A percentile compares a stretch with the other conserved stretches of the same genome.
phyloP scores from a whole-genome alignment of 2,113 vertebrate genomes.

The Manacus vitellinus region DNA sequence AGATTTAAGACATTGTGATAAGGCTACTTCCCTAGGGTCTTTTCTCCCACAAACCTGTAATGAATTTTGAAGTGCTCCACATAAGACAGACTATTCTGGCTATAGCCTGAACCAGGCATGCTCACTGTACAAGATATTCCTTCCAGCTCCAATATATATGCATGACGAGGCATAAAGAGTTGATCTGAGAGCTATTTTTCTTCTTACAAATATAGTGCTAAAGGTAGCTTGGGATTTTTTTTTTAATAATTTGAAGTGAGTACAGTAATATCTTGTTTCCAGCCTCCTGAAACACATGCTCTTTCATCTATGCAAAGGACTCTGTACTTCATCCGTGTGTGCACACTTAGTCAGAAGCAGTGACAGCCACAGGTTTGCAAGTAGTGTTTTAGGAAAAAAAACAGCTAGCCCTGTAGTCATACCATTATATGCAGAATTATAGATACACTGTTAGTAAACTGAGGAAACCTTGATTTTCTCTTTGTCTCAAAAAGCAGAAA shows the following conservation, averaged over 20 bases:
- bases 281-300: neutral
- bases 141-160: neutral
- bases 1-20: conserved; percentile 10
- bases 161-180: neutral
- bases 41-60: conserved; percentile 4
- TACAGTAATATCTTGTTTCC: neutral
- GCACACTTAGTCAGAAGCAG: neutral
- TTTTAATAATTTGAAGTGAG: neutral
- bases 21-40: conserved; percentile 20
- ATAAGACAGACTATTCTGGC: neutral
- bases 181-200: neutral
- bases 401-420: neutral
- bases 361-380: neutral
- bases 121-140: neutral
- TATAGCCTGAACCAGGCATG: conserved; percentile 1
- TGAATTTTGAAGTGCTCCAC: conserved; percentile 25
- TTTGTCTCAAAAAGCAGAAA: neutral
- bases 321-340: neutral
- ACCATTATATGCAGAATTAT: neutral
- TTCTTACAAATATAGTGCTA: neutral
- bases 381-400: neutral
- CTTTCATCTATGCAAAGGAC: neutral
- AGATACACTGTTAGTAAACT: neutral
- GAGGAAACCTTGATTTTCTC: neutral
- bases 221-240: neutral